phyloP scores from a whole-genome alignment of 1,140 invertebrate species.

The Pygmarrhopalites habei region DNA sequence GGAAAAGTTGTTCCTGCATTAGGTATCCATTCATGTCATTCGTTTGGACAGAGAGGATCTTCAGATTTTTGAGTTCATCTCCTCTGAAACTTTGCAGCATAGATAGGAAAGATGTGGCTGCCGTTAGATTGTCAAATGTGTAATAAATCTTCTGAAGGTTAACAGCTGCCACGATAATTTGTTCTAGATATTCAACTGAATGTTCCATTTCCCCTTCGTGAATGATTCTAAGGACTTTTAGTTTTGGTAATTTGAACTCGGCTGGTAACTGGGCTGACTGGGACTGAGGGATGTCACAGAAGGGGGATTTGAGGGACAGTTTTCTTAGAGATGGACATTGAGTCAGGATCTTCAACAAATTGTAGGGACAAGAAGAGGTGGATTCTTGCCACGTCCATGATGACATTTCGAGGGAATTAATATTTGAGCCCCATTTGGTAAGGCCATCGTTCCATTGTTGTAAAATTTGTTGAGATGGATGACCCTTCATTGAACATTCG shows the following conservation, averaged over 20 bases:
- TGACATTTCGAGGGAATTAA: not conserved
- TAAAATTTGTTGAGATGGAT: too few species aligned
- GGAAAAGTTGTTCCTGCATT: constrained; percentile 1
- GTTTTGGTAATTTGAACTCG: not conserved
- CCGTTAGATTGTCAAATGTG: not conserved
- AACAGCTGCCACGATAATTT: not conserved
- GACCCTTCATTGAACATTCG: too few species aligned
- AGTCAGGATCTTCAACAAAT: constrained; percentile 5
- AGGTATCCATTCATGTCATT: constrained; percentile 1
- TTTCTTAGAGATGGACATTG: constrained; percentile 10
- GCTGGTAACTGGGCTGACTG: not conserved
- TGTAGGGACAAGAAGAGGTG: not conserved
- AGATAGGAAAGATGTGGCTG: not conserved
- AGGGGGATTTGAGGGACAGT: not conserved
- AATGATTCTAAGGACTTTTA: not conserved
- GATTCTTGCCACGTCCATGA: not conserved
- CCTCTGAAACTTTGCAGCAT: not conserved
- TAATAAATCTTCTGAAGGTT: constrained; percentile 9
- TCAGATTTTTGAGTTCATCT: not conserved
- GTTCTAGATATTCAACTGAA: not conserved
- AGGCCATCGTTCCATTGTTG: not conserved
- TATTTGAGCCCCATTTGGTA: not conserved
- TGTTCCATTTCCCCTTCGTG: constrained; percentile 4
- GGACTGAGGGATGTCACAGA: too few species aligned
- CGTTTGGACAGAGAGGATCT: not conserved